Conservation (phyloP, 1,140 invertebrate species). For the Rhopalosiphum maidis region DNA sequence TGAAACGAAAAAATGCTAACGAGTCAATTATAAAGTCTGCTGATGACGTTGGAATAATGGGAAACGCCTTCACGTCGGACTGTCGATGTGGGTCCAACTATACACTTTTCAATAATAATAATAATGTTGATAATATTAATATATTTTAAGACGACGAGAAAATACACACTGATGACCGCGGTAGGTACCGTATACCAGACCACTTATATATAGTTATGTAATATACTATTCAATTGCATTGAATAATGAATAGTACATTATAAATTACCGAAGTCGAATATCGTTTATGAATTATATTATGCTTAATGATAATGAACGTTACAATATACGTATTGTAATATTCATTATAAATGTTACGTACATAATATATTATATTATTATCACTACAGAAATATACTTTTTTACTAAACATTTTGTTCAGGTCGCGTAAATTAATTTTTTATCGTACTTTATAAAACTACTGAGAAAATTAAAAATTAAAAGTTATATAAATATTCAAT, state of each 20-base stretch:
- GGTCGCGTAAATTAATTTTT: no score
- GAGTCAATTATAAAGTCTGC: neutral
- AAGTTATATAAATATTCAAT: no score
- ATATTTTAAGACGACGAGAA: neutral
- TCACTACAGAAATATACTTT: no score
- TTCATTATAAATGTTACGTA: no score
- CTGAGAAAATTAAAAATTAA: no score
- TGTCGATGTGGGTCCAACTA: neutral
- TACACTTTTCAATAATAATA: neutral
- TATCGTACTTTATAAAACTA: no score
- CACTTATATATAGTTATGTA: neutral
- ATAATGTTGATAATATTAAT: neutral
- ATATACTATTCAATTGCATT: neutral
- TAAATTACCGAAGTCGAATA: neutral
- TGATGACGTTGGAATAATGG: neutral
- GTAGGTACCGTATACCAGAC: neutral
- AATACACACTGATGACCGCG: no score
- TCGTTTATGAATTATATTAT: neutral
- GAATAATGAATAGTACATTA: no score
- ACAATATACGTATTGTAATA: no score
- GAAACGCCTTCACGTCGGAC: neutral
- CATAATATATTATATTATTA: no score
- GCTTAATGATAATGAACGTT: no score
- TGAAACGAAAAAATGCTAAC: neutral
- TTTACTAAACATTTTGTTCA: no score